These are phyloP conservation scores for Drosophila paranaensis DNA, from an alignment of 2,888 invertebrate genomes.

Conservation along the genomic window DNA sequence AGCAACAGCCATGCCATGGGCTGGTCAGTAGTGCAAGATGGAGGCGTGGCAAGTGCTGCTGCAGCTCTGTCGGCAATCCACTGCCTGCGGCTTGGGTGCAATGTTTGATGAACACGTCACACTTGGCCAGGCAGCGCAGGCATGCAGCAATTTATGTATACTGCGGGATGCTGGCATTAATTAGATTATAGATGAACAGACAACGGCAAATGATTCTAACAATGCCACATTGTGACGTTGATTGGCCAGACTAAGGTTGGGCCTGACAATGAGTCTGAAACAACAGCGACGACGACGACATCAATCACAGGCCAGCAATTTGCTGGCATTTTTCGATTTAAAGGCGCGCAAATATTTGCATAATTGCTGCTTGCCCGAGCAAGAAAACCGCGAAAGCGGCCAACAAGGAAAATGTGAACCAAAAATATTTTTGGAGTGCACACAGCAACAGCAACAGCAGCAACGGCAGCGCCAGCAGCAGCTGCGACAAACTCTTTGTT, in stretches of 20 bases:
- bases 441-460: slow-evolving; percentile 34
- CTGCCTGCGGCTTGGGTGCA: slow-evolving; percentile 59
- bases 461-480: slow-evolving; percentile 39
- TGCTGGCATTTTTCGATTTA: slow-evolving; percentile 61
- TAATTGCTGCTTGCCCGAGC: slow-evolving; percentile 73
- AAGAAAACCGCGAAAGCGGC: slow-evolving; percentile 32
- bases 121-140: slow-evolving; percentile 54
- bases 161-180: slow-evolving; percentile 45
- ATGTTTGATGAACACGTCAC: slow-evolving; percentile 77
- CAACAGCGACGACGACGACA: slow-evolving; percentile 32
- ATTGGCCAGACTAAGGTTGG: slow-evolving; percentile 19
- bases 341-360: slow-evolving; percentile 77
- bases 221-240: slow-evolving; percentile 19
- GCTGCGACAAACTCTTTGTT: slow-evolving; percentile 44
- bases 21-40: slow-evolving; percentile 71
- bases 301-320: slow-evolving; percentile 73
- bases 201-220: slow-evolving; percentile 20
- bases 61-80: slow-evolving; percentile 24
- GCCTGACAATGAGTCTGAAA: slow-evolving; percentile 11
- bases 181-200: slow-evolving; percentile 39
- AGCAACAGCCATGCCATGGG: slow-evolving; percentile 47
- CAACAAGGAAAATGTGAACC: slow-evolving; percentile 61
- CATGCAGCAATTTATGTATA: slow-evolving; percentile 56
- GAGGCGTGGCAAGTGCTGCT: slow-evolving; percentile 42
- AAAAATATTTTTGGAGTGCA: slow-evolving; percentile 58